A percentile compares a stretch with the other conserved stretches of the same genome.
These are phyloP conservation scores for Colossoma macropomum DNA, from an alignment of 2,113 vertebrate genomes.

Conservation along the genomic window DNA sequence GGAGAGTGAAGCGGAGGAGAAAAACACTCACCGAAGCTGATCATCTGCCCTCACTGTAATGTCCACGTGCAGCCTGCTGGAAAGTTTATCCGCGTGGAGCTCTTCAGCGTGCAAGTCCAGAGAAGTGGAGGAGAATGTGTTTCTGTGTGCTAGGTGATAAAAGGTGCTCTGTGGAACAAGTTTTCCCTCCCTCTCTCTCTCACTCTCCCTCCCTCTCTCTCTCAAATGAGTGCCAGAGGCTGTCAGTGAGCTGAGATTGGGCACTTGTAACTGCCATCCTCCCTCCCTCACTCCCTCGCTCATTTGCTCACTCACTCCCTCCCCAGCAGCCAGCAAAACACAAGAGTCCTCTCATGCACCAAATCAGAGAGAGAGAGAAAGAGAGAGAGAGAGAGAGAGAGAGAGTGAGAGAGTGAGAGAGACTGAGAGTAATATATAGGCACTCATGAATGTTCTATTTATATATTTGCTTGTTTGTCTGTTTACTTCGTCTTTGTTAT, in stretches of 20 bases:
- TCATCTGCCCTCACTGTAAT: constrained; percentile 46
- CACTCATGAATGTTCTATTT: neutral
- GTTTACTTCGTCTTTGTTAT: too few species aligned
- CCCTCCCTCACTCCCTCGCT: constrained; percentile 54
- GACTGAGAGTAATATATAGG: too few species aligned
- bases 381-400: constrained; percentile 23
- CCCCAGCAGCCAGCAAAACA: constrained; percentile 73
- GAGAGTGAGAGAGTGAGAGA: constrained; percentile 20
- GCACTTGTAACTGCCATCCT: constrained; percentile 39
- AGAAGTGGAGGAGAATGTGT: constrained; percentile 2
- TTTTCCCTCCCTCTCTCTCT: constrained; percentile 18
- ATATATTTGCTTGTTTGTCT: neutral
- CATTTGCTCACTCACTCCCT: constrained; percentile 55
- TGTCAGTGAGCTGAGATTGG: constrained; percentile 44
- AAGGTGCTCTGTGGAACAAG: constrained; percentile 44
- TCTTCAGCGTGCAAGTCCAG: constrained; percentile 21
- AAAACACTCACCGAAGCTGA: constrained; percentile 58
- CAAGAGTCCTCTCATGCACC: constrained; percentile 77
- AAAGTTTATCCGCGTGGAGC: neutral
- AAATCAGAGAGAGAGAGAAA: constrained; percentile 48
- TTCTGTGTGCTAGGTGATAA: constrained; percentile 33
- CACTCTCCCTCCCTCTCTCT: constrained; percentile 20
- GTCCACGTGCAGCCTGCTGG: constrained; percentile 1
- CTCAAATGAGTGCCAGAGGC: constrained; percentile 29
- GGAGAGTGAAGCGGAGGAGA: neutral